These are phyloP conservation scores for Drosophila villosipedis DNA, from an alignment of 2,888 invertebrate species.

Conservation along the genomic window DNA sequence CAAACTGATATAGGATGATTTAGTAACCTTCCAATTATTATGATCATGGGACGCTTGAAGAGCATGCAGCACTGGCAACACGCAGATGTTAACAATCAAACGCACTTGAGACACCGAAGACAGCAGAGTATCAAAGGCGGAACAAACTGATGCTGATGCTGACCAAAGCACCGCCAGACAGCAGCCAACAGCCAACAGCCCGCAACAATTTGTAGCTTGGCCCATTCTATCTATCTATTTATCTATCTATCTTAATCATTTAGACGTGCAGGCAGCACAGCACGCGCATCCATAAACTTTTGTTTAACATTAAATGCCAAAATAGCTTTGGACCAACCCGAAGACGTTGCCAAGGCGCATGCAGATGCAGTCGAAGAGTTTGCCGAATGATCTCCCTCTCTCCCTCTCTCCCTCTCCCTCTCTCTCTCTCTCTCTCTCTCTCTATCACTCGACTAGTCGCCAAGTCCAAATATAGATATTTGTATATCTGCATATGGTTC, in stretches of 20 bases:
- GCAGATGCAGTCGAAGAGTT: constrained; percentile 15
- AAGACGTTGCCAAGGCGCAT: constrained; percentile 29
- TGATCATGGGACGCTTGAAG: neutral
- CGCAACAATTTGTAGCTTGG: constrained; percentile 16
- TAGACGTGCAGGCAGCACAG: constrained; percentile 33
- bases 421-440: neutral
- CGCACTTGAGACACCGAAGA: constrained; percentile 58
- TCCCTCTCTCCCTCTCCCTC: too few species aligned
- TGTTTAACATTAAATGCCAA: constrained; percentile 68
- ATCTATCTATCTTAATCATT: constrained; percentile 75
- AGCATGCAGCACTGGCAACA: constrained; percentile 6
- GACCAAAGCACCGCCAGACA: constrained; percentile 15
- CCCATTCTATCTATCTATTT: constrained; percentile 50
- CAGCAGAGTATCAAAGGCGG: constrained; percentile 29
- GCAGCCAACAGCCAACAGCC: constrained; percentile 7
- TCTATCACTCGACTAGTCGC: neutral
- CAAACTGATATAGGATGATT: neutral
- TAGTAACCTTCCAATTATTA: neutral
- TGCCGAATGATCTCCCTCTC: neutral
- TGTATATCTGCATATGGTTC: constrained; percentile 8
- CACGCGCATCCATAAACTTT: constrained; percentile 68
- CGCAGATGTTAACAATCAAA: constrained; percentile 64
- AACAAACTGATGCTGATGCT: constrained; percentile 53
- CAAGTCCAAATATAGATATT: constrained; percentile 5
- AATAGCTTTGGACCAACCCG: constrained; percentile 15